Evolutionary conservation across 2,113 vertebrate genomes (phyloP), one percentile per base, ranked within the genome.

Genomic region (Phrynocephalus versicolor): DNA sequence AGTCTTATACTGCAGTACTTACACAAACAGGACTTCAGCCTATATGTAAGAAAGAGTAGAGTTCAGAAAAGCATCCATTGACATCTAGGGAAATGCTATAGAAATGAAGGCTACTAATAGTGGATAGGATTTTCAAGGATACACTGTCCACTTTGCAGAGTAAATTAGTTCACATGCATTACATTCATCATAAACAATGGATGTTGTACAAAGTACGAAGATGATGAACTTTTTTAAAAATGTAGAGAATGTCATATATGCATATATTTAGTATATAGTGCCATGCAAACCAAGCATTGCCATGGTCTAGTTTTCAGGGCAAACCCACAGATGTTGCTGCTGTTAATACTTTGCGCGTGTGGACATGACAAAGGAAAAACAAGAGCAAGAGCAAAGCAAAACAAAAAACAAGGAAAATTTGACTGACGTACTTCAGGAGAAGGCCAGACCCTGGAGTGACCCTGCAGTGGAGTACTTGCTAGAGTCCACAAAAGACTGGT

Each of bases 401-500:
- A 82, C 45, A 51, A 93, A 85, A 93, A 95, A 94, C 90, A 95
- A 94, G 94, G 91, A 87, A 96, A 95, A 91, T 90, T 93, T 90
- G 93, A 95, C 88, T 94, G 96, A 97, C 97, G 92, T 98, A 97
- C 97, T 98, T 98, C 97, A 98, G 97, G 97, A 98, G 97, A 98
- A 98, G 96, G 97, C 96, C 97, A 98, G 96, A 95, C 97, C 97
- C 91, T 96, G 97, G 96, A 97, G 96, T 96, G 97, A 97, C 96
- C 97, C 97, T 97, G 97, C 95, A 95, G 96, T 97, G 96, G 96
- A 97, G 96, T 98, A 98, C 97, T 97, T 97, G 97, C 97, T 97
- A 97, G 97, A 96, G 96, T 98, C 97, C 96, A 98, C 96, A 97
- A 97, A 98, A 98, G 97, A 97, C 95, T 97, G 97, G 96, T 98